Base-by-base conservation (phyloP, 1,140 invertebrate species). In the Brachionus sp. region DNA sequence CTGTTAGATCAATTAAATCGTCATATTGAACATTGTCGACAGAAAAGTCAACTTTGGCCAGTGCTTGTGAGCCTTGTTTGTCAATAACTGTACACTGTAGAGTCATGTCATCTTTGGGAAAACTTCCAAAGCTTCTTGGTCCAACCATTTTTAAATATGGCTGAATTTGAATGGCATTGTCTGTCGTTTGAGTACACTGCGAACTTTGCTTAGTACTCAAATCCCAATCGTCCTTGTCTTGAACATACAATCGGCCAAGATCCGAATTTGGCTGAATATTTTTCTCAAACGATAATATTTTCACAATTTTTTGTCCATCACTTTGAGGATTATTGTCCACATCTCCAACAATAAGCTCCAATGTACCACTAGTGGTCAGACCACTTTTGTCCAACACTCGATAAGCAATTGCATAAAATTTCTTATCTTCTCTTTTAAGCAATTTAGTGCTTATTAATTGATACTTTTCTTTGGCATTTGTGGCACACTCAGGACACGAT, bases 161-260 rank as follows among this genome's bases (percentile, higher is more conserved):
- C 3, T 1, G 1, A 0, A 80, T n/a, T 62, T 80, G 46, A 6
- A 80, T 23, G 0, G 77, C 16, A 33, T 62, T 62, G 9, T 19
- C 16, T 1, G 50, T 80, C 16, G 70, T 46, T 66, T 80, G 77
- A 0, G 5, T 16, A 80, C 77, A 80, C n/a, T 37, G 53, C 12
- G 35, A 57, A 29, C 77, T 80, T 19, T 25, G 29, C 5, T 80
- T 80, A 1, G 29, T 6, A 1, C 46, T 62, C 16, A 80, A 35
- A 23, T 80, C 77, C 77, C 77, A 80, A 37, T 80, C 77, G 29
- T 80, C 77, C 35, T 80, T 62, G 57, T 80, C 77, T 25, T 39
- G n/a, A 5, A 80, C 77, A 37, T 62, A 80, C 50, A 80, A 44
- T 3, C 46, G 57, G 10, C 77, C 77, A 50, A 80, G 35, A 12